A percentile compares a stretch with the other conserved stretches of the same genome.
phyloP scores from a whole-genome alignment of 2,888 invertebrate genomes.

The Drosophila mimica region DNA sequence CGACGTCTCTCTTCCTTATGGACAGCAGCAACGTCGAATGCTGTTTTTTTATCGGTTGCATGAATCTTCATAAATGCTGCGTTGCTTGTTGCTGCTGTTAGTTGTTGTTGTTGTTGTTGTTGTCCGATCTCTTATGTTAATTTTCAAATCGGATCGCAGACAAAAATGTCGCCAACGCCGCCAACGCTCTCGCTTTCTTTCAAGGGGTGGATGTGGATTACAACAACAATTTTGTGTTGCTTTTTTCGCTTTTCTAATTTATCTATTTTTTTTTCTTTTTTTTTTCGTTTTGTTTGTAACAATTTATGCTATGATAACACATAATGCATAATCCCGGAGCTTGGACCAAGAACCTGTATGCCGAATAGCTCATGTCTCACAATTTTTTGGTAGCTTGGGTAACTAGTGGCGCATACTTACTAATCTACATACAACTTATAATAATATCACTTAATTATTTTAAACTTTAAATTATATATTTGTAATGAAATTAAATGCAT shows the following conservation, averaged over 20 bases:
- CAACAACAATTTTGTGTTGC: conserved; percentile 12
- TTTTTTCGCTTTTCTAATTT: conserved; percentile 1
- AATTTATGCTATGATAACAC: conserved; percentile 10
- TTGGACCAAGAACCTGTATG: conserved; percentile 12
- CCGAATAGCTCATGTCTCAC: background rate
- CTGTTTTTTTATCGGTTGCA: conserved; percentile 62
- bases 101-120: conserved; percentile 24
- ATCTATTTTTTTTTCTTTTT: too few species aligned
- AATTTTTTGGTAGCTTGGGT: background rate
- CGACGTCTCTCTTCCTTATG: conserved; percentile 73
- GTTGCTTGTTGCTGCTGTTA: conserved; percentile 10
- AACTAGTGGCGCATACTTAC: background rate
- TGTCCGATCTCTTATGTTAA: conserved; percentile 63
- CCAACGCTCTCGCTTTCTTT: conserved; percentile 77
- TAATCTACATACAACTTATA: background rate
- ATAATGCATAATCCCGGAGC: conserved; percentile 16
- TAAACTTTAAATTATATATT: too few species aligned
- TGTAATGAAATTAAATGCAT: background rate
- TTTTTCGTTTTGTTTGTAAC: background rate
- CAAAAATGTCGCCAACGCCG: conserved; percentile 57
- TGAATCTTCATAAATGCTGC: conserved; percentile 67
- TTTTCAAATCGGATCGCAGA: conserved; percentile 44
- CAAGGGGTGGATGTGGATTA: conserved; percentile 34
- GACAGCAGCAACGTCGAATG: conserved; percentile 24
- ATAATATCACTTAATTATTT: background rate